phyloP scores from a whole-genome alignment of 2,113 vertebrate genomes.

The Microcebus murinus region DNA sequence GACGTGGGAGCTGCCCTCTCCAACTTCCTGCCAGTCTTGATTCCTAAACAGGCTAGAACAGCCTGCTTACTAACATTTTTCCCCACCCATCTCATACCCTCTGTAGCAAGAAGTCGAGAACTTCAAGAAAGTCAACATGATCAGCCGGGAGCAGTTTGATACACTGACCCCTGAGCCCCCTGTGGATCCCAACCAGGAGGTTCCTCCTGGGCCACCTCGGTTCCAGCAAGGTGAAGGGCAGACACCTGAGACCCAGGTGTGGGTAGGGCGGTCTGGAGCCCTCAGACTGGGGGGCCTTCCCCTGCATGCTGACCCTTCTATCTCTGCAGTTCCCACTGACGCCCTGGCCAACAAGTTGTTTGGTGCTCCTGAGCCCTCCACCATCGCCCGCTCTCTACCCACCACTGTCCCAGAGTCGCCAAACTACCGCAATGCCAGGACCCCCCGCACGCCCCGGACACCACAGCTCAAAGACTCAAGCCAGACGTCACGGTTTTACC shows the following conservation, averaged over 20 bases:
- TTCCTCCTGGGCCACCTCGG: slow-evolving; percentile 95
- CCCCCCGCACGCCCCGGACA: slow-evolving; percentile 96
- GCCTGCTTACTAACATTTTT: neutral
- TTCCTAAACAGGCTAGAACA: slow-evolving; percentile 23
- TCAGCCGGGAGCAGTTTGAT: slow-evolving; percentile 97
- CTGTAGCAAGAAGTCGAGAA: slow-evolving; percentile 99
- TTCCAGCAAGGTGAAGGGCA: slow-evolving; percentile 92
- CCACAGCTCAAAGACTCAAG: slow-evolving; percentile 95
- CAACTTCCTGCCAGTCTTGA: slow-evolving; percentile 47
- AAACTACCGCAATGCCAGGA: slow-evolving; percentile 94
- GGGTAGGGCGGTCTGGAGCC: neutral
- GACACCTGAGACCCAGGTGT: neutral
- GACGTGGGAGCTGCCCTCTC: neutral
- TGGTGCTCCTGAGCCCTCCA: slow-evolving; percentile 94
- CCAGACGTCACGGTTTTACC: slow-evolving; percentile 97
- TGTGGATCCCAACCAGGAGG: slow-evolving; percentile 98
- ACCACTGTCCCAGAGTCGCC: slow-evolving; percentile 98
- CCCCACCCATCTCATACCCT: slow-evolving; percentile 46
- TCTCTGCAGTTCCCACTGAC: slow-evolving; percentile 93
- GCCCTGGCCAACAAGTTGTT: slow-evolving; percentile 98
- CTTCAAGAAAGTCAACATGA: slow-evolving; percentile 99
- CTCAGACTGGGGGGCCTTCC: accelerated
- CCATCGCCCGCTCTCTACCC: slow-evolving; percentile 95
- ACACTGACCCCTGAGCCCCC: slow-evolving; percentile 98
- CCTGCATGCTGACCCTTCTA: neutral